These are phyloP conservation scores for Tetragnatha versicolor DNA, from an alignment of 1,140 invertebrate species.

Conservation along the genomic window DNA sequence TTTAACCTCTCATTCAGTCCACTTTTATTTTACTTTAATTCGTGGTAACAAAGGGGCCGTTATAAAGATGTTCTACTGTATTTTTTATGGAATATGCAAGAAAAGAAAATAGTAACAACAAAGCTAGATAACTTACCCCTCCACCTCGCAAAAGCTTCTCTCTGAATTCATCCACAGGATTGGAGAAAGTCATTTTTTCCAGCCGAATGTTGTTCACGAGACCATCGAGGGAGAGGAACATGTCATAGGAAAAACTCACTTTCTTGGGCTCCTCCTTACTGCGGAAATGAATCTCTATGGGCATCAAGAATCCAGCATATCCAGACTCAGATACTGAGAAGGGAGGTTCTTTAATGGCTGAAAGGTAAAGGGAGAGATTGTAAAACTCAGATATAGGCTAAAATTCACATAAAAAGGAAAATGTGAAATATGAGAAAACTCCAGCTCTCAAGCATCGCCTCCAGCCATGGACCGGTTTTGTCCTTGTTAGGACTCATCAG, in stretches of 20 bases:
- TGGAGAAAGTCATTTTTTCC: slow-evolving; percentile 82
- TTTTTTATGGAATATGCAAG: background rate
- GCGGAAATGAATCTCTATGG: slow-evolving; percentile 89
- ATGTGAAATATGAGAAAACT: too few relatives aligned
- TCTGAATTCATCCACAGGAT: slow-evolving; percentile 87
- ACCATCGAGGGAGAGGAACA: slow-evolving; percentile 77
- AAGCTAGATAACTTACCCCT: slow-evolving; percentile 75
- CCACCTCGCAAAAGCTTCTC: slow-evolving; percentile 87
- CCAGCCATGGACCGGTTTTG: too few relatives aligned
- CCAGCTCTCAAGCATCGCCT: too few relatives aligned
- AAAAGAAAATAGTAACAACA: too few relatives aligned
- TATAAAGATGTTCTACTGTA: background rate
- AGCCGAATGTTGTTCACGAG: slow-evolving; percentile 70
- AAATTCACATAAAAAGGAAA: too few relatives aligned
- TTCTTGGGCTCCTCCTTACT: slow-evolving; percentile 91
- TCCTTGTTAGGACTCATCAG: too few relatives aligned
- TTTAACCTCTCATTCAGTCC: background rate
- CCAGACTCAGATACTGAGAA: slow-evolving; percentile 89
- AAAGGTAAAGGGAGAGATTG: slow-evolving; percentile 63
- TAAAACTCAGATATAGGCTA: too few relatives aligned
- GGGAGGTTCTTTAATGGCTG: slow-evolving; percentile 89
- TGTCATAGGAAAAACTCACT: slow-evolving; percentile 85
- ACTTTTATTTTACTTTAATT: background rate
- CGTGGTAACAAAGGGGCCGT: background rate
- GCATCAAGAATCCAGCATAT: slow-evolving; percentile 90